phyloP scores from a whole-genome alignment of 1,140 invertebrate genomes.

The Neoseiulus cucumeris region DNA sequence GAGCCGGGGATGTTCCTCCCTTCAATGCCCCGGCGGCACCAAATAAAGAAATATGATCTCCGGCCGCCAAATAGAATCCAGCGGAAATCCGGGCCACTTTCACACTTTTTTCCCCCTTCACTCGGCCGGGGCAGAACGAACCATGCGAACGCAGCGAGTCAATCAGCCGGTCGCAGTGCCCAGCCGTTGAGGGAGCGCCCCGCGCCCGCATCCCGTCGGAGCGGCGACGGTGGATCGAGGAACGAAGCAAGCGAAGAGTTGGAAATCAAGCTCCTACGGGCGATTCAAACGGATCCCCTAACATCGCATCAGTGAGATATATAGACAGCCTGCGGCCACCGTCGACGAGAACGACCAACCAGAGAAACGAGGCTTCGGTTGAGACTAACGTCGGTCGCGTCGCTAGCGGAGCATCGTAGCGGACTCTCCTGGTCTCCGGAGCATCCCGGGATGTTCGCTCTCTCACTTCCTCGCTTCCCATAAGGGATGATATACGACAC shows the following conservation, averaged over 20 bases:
- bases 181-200: background rate
- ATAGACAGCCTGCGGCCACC: background rate
- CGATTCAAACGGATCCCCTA: no score
- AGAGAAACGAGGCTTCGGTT: background rate
- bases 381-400: background rate
- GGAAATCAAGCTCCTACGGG: no score
- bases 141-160: background rate
- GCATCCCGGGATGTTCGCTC: background rate
- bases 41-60: conserved; percentile 11
- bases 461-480: background rate
- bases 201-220: no score
- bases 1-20: no score
- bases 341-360: background rate
- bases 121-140: background rate
- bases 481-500: background rate
- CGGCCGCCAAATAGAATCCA: conserved; percentile 3
- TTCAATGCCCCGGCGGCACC: background rate
- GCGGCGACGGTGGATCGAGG: no score
- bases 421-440: background rate
- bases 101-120: background rate
- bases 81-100: conserved; percentile 2
- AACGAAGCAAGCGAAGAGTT: no score
- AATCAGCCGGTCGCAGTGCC: background rate
- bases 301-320: background rate
- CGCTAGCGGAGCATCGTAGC: background rate